Percentiles rank a stretch among this genome's conserved stretches.
Conservation (phyloP, 1,140 invertebrate genomes). For the Phymastichus coffea region DNA sequence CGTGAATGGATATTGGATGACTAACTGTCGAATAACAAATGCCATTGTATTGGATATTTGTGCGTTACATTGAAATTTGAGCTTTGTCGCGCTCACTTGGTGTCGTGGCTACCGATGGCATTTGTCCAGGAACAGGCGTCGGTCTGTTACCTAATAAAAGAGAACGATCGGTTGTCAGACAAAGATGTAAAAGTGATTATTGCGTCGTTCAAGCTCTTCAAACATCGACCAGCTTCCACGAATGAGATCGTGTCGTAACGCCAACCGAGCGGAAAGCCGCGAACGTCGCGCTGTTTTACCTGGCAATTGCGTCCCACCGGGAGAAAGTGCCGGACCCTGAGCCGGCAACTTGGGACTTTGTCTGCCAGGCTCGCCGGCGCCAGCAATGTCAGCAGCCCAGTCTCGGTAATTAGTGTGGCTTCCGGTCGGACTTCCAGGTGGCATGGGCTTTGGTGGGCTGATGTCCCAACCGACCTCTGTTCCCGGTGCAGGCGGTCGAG, state of each 20-base stretch:
- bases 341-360: conserved; percentile 32
- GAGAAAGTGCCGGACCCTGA: conserved; percentile 30
- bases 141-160: conserved; percentile 23
- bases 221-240: no score
- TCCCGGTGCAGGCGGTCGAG: conserved; percentile 42
- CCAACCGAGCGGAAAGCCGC: no score
- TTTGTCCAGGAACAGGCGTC: conserved; percentile 5
- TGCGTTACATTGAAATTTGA: no score
- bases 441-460: conserved; percentile 26
- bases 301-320: conserved; percentile 3
- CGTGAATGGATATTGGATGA: no score
- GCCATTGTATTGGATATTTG: no score
- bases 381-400: conserved; percentile 45
- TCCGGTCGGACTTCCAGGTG: conserved; percentile 28
- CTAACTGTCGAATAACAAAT: no score
- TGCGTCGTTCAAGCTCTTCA: no score
- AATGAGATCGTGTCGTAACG: no score
- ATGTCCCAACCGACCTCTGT: conserved; percentile 48
- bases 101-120: neutral
- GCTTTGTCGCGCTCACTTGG: neutral
- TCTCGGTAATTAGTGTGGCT: conserved; percentile 40
- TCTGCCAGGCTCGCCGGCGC: conserved; percentile 38
- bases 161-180: neutral
- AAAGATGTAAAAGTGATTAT: no score
- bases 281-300: neutral